Evolutionary conservation across 2,797 vertebrate genomes (phyloP), one percentile per base, ranked within the genome.

Genomic region (Crenichthys baileyi): DNA sequence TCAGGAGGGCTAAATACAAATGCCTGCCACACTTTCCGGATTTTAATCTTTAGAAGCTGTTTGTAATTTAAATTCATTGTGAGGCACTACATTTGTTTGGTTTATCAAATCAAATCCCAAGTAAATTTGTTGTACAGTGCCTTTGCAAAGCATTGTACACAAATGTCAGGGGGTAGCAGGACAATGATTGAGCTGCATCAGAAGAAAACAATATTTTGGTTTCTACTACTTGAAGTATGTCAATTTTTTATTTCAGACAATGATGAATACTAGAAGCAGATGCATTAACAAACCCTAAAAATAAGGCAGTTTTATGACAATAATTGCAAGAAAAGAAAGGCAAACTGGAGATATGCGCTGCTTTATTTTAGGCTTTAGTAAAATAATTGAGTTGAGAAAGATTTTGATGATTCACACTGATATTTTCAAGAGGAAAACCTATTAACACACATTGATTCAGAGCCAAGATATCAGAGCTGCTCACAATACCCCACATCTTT

Each of bases 361-460:
- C 22, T 46, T 74, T 5, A 31, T 46, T 29, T 58, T 60, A 48
- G 16, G 41, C 39, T 70, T 70, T 46, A 15, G 39, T 41, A 73
- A 8, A 24, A 24, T 13, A 24, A 24, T 67, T 67, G 36, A 24
- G 6, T 31, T 53, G 31, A 50, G 29, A 24, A 8, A 72, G 31
- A 39, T 51, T 22, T 16, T 55, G 48, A 22, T 11, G 15, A 72
- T 50, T 70, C 16, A 8, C 9, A 50, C 29, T 18, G 12, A 51
- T 36, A 9, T 55, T 72, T 72, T 55, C 67, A 55, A 55, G 51
- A 72, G 31, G 67, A 46, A 70, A 67, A 24, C 63, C 11, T 24
- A 41, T 41, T 41, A 24, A 41, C 20, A 46, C 56, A 58, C 24
- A 26, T 70, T 70, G 7, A 46, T n/a, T 46, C 67, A 16, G 39